These are phyloP conservation scores for Sycophila texana DNA, from an alignment of 2,888 invertebrate species.

Conservation along the genomic window DNA sequence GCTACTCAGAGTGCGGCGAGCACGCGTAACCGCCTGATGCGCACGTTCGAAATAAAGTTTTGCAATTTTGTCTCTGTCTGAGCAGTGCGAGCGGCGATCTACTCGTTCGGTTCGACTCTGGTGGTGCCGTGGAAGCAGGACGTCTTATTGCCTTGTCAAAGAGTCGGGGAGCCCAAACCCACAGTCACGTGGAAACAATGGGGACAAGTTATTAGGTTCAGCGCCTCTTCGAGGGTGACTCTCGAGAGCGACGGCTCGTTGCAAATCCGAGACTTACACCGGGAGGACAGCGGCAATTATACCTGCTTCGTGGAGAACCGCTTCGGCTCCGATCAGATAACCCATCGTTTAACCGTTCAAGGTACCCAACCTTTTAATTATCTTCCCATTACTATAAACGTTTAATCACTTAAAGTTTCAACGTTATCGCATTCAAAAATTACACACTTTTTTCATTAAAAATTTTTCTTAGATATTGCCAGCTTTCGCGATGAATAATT, in stretches of 20 bases:
- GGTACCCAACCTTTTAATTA: slow-evolving; percentile 64
- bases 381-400: too few species aligned
- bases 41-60: too few species aligned
- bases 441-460: too few species aligned
- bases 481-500: too few species aligned
- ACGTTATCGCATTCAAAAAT: too few species aligned
- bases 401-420: too few species aligned
- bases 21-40: too few species aligned
- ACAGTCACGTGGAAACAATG: slow-evolving; percentile 88
- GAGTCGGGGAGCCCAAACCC: slow-evolving; percentile 89
- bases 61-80: background rate
- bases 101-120: slow-evolving; percentile 74
- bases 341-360: slow-evolving; percentile 82
- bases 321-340: slow-evolving; percentile 89
- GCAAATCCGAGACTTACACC: slow-evolving; percentile 86
- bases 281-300: slow-evolving; percentile 92
- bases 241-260: slow-evolving; percentile 83
- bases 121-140: slow-evolving; percentile 89
- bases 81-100: slow-evolving; percentile 75
- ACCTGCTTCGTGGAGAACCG: slow-evolving; percentile 91
- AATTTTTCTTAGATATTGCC: too few species aligned
- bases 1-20: too few species aligned
- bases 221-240: slow-evolving; percentile 81
- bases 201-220: slow-evolving; percentile 82
- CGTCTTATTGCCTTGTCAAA: slow-evolving; percentile 87